Evolutionary conservation across 2,888 invertebrate genomes (phyloP), one percentile per base, ranked within the genome.

Genomic region (Carcina quercana): DNA sequence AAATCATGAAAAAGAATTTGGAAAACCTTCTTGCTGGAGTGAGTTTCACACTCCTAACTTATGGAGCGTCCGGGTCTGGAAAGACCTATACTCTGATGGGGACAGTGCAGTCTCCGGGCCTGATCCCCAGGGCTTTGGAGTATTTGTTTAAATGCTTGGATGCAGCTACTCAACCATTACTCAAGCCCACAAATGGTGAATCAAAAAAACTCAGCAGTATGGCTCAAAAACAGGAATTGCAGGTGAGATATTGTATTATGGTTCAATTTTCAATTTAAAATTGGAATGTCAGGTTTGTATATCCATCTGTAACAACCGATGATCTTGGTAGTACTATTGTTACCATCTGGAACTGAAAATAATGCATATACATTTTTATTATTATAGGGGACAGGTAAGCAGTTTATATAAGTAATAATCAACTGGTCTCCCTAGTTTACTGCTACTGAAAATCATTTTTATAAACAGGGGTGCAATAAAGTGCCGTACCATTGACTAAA

Each of bases 61-160:
- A 96, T 64, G 97, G 97, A 5, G 92, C 94, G 0, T 95, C 94
- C 0, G 94, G 94, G 33, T 93, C 96, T 0, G 97, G 97, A 14
- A 96, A 96, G 68, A 94, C 95, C 0, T 92, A 88, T 54, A 94
- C 95, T 0, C 78, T 95, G 21, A 90, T 87, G 83, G 92, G 92
- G 0, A 86, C 85, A n/a, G 79, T 86, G 0, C 64, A 67, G 0
- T 72, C 88, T 4, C 90, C 90, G 0, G 93, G 93, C 1, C 71
- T 93, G 1, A 80, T 92, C 22, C 88, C 88, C 0, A 73, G 88
- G 5, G 80, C 88, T 0, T 72, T 92, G 34, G 88, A 87, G 49
- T 83, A 82, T 55, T 66, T 87, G 13, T 88, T 87, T 46, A 55
- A 63, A n/a, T 45, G 75, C 8, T 73, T 84, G 1, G 72, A 80